Base-by-base conservation (phyloP, 2,113 vertebrate genomes). In the Galbula dea region DNA sequence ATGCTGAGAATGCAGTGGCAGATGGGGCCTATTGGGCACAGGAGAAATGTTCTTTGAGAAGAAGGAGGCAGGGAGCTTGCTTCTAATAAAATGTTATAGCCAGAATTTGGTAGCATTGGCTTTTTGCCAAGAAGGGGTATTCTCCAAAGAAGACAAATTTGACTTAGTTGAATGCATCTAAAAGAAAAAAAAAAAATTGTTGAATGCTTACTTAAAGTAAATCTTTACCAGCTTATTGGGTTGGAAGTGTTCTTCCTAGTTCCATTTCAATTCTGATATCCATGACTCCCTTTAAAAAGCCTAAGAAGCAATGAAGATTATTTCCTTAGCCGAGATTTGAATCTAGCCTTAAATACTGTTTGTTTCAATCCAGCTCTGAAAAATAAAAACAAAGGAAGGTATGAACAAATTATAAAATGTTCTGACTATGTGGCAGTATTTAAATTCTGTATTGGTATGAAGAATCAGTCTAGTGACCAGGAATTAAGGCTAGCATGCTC, bases 251-350 rank as follows among this genome's bases (percentile, higher is more conserved):
- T 76, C 39, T 39, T 88, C 41, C 43, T 4, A 18, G 51, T 88
- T 84, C 59, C 37, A 76, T 87, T 92, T 84, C 54, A 83, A 20
- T 89, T 89, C 30, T 83, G 49, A 2, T 93, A 72, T 58, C 16
- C 81, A 1, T 93, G 15, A 37, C 39, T 83, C 24, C 27, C 45
- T 88, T 86, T 81, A 34, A 62, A 94, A 88, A 74, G 36, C 27
- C 30, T 48, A 72, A 68, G 65, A 85, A 77, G 11, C 30, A 88
- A 63, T 20, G 30, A 84, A 65, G 30, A 58, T 79, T 3, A 46
- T 78, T 85, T 91, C 54, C 15, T 57, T 69, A 88, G 22, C n/a
- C 48, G 68, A 57, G 36, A 81, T 78, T 49, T 89, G 29, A 75
- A 66, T 52, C 54, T 46, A 41, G 19, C 34, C 62, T 84, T 73